Evolutionary conservation across 2,797 vertebrate species (phyloP).

Genomic region (Gastrophryne carolinensis): DNA sequence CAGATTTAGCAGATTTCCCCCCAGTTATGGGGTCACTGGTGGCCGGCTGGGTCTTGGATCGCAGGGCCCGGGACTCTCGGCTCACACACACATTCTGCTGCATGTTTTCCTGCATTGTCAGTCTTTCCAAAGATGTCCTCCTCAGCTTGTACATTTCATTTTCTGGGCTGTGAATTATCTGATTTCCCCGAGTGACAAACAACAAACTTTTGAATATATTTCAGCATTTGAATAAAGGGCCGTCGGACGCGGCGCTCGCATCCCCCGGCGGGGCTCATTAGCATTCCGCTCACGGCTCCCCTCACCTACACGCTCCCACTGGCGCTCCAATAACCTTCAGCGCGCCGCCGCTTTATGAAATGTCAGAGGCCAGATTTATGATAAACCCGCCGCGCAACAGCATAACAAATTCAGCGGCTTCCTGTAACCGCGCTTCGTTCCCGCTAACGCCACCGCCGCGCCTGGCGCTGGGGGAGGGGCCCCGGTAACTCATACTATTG

Average conservation of each 20-base stretch:
- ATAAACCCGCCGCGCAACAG: constrained; percentile 72
- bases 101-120: too few relatives aligned
- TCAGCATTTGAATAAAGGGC: constrained; percentile 66
- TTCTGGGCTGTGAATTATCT: constrained; percentile 58
- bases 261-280: constrained; percentile 68
- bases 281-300: constrained; percentile 68
- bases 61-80: too few relatives aligned
- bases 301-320: constrained; percentile 72
- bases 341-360: constrained; percentile 67
- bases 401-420: constrained; percentile 65
- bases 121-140: too few relatives aligned
- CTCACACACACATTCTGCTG: too few relatives aligned
- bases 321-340: constrained; percentile 72
- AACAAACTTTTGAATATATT: constrained; percentile 67
- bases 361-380: constrained; percentile 72
- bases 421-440: constrained; percentile 53
- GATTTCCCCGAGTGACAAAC: constrained; percentile 65
- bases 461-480: too few relatives aligned
- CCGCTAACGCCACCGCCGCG: too few relatives aligned
- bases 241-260: constrained; percentile 60
- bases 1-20: too few relatives aligned
- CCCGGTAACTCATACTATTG: too few relatives aligned
- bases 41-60: too few relatives aligned
- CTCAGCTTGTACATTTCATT: constrained; percentile 57
- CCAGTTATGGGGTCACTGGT: too few relatives aligned